phyloP scores from a whole-genome alignment of 1,140 invertebrate species.

The Lucilia cuprina region DNA sequence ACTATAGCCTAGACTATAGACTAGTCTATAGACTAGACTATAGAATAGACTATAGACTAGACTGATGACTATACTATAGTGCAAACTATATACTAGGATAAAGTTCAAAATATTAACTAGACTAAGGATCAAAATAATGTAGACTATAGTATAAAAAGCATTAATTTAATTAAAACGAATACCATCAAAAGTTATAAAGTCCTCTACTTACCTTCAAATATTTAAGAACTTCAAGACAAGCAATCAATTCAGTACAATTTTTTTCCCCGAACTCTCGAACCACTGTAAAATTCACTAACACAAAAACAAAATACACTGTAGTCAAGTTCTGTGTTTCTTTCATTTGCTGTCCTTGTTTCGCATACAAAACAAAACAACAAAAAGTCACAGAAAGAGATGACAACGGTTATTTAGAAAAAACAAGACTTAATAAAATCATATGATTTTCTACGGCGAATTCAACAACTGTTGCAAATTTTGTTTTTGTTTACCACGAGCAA shows the following conservation, averaged over 20 bases:
- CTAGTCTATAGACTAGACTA: too few species aligned
- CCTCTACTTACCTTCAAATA: background rate
- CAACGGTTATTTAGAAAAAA: background rate
- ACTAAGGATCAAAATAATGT: too few species aligned
- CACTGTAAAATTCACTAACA: background rate
- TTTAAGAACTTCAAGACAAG: too few species aligned
- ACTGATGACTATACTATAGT: too few species aligned
- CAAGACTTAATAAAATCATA: background rate
- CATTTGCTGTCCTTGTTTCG: background rate
- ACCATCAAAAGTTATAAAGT: background rate
- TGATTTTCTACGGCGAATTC: background rate
- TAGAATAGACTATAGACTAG: too few species aligned
- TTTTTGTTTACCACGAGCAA: background rate
- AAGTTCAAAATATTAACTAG: too few species aligned
- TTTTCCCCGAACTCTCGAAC: background rate
- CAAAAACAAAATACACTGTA: background rate
- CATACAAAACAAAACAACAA: background rate
- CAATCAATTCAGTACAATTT: background rate
- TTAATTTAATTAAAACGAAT: too few species aligned
- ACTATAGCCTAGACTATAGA: too few species aligned
- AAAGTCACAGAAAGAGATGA: background rate
- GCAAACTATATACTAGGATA: too few species aligned
- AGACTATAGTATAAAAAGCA: too few species aligned
- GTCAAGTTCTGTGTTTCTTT: background rate
- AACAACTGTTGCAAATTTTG: conserved; percentile 1